Percentiles rank a stretch among this genome's conserved stretches.
Conservation (phyloP, 1,140 invertebrate species). For the Nylanderia fulva region DNA sequence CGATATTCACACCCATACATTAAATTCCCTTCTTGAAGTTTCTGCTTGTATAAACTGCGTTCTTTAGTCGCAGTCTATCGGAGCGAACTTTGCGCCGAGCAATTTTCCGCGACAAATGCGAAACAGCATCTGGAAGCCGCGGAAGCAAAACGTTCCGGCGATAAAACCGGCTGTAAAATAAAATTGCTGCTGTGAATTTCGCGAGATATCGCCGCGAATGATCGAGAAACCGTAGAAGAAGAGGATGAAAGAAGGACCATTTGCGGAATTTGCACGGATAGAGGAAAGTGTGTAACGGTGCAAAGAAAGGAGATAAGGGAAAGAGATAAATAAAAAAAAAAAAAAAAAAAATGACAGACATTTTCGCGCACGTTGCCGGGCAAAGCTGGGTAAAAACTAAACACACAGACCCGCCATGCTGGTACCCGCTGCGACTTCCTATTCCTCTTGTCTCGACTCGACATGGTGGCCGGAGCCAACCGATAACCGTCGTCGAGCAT, state of each 20-base stretch:
- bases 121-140: slow-evolving; percentile 20
- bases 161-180: slow-evolving; percentile 42
- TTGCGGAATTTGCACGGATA: slow-evolving; percentile 37
- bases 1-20: too few species aligned
- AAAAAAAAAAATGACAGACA: slow-evolving; percentile 29
- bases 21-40: slow-evolving; percentile 5
- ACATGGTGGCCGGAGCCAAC: slow-evolving; percentile 55
- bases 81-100: background rate
- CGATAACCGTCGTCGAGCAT: slow-evolving; percentile 59
- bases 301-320: background rate
- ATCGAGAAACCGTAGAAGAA: background rate
- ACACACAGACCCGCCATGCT: slow-evolving; percentile 59
- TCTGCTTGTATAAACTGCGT: background rate
- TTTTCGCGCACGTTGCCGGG: slow-evolving; percentile 50
- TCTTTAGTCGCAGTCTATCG: background rate
- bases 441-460: slow-evolving; percentile 20
- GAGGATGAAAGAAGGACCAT: slow-evolving; percentile 4
- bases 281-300: slow-evolving; percentile 49
- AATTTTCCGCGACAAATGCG: slow-evolving; percentile 46
- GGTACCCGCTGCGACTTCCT: slow-evolving; percentile 72
- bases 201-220: slow-evolving; percentile 31
- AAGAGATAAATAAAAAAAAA: slow-evolving; percentile 5
- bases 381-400: slow-evolving; percentile 55
- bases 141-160: background rate
- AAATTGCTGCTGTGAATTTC: slow-evolving; percentile 48